Conservation (phyloP, 2,888 invertebrate species). For the Sepiola atlantica region DNA sequence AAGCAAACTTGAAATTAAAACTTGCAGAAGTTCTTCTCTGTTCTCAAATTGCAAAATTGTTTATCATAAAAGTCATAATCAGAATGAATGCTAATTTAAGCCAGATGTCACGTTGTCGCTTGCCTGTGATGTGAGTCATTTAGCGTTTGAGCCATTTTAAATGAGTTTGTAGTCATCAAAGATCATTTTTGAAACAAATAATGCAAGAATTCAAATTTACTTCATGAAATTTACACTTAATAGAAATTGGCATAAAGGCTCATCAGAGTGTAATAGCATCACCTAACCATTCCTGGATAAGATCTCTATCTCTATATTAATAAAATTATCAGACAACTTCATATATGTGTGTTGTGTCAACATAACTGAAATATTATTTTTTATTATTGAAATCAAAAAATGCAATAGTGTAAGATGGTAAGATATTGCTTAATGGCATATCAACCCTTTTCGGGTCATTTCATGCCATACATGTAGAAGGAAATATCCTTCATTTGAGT, state of each 20-base stretch:
- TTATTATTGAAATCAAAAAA: no score
- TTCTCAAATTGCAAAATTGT: neutral
- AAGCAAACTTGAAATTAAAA: neutral
- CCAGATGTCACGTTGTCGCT: constrained; percentile 10
- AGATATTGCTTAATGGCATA: no score
- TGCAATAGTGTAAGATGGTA: no score
- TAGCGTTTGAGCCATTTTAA: neutral
- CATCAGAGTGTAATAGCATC: neutral
- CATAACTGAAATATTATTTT: no score
- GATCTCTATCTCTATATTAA: no score
- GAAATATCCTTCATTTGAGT: no score
- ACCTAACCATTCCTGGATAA: neutral
- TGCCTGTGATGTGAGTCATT: neutral
- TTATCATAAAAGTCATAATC: neutral
- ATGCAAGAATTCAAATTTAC: neutral
- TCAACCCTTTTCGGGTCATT: no score
- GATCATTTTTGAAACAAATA: neutral
- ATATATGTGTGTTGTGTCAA: no score
- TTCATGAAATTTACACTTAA: neutral
- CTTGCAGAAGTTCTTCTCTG: neutral
- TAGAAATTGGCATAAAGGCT: neutral
- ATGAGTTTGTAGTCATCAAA: neutral
- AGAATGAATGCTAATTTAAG: neutral
- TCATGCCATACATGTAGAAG: no score
- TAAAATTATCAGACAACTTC: no score